These are phyloP conservation scores for Acipenser transmontanus DNA, from an alignment of 2,797 vertebrate species.

Conservation along the genomic window DNA sequence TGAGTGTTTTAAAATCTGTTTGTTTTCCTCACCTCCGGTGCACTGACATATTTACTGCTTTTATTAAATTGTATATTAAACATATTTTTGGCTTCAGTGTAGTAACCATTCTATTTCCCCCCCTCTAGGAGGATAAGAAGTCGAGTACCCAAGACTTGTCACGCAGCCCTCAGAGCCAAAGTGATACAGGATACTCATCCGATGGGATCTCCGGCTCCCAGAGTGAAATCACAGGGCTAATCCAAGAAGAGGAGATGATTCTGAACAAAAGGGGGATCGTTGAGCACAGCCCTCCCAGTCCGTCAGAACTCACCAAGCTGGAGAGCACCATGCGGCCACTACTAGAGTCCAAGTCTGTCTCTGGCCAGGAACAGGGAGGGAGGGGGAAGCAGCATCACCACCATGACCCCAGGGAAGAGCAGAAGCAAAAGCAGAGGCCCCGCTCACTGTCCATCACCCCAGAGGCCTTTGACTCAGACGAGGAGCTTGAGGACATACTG, in stretches of 20 bases:
- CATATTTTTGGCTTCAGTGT: not conserved
- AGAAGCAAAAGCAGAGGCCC: constrained; percentile 78
- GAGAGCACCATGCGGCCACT: constrained; percentile 85
- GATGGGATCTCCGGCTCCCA: constrained; percentile 94
- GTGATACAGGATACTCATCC: constrained; percentile 95
- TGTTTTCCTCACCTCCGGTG: not conserved
- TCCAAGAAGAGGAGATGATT: constrained; percentile 84
- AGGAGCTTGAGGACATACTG: constrained; percentile 86
- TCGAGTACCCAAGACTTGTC: constrained; percentile 88
- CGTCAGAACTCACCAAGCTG: constrained; percentile 86
- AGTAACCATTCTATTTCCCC: constrained; percentile 24
- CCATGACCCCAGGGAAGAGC: constrained; percentile 56
- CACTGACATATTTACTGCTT: not conserved
- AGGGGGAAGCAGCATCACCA: constrained; percentile 37
- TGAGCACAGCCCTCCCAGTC: constrained; percentile 71
- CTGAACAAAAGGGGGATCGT: constrained; percentile 76
- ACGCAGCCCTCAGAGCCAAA: constrained; percentile 93
- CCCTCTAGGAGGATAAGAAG: constrained; percentile 78
- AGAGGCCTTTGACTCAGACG: constrained; percentile 80
- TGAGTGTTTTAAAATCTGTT: no score
- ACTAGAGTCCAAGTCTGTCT: constrained; percentile 65
- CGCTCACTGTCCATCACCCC: constrained; percentile 85
- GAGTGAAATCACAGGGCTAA: constrained; percentile 87
- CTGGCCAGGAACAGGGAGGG: constrained; percentile 43
- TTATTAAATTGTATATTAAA: not conserved